Conservation (phyloP, 2,113 vertebrate genomes). For the Pseudorasbora parva region DNA sequence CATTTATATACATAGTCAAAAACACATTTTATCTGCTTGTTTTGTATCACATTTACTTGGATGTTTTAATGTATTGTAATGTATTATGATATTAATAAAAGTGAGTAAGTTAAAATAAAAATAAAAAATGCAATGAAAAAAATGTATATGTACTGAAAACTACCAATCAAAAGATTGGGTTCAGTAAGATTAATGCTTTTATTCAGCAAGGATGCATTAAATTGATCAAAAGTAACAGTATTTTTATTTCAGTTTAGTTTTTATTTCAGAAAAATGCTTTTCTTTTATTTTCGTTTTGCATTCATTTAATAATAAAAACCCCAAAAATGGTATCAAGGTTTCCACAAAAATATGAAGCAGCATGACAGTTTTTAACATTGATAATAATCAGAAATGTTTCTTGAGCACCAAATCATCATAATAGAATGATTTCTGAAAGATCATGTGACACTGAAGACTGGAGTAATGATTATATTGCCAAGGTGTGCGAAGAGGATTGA, state of each 20-base stretch:
- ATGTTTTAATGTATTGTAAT: too few relatives aligned
- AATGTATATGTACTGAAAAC: too few relatives aligned
- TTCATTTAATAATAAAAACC: too few relatives aligned
- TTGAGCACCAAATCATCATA: background rate
- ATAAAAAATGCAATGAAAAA: too few relatives aligned
- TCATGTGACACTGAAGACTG: background rate
- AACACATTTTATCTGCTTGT: too few relatives aligned
- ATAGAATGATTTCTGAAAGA: background rate
- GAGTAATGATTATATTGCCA: background rate
- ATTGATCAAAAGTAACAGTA: background rate
- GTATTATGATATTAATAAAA: too few relatives aligned
- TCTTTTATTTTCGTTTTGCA: too few relatives aligned
- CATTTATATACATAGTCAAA: background rate
- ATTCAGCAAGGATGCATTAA: background rate
- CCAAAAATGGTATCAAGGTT: too few relatives aligned
- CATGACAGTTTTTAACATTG: background rate
- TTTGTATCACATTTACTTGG: background rate
- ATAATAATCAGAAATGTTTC: too few relatives aligned
- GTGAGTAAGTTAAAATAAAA: background rate
- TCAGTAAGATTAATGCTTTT: background rate
- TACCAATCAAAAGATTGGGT: background rate
- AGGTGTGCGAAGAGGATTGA: too few relatives aligned
- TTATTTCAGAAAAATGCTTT: too few relatives aligned
- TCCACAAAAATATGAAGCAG: background rate
- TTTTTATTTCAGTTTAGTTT: too few relatives aligned